Evolutionary conservation across 2,888 invertebrate genomes (phyloP), one percentile per base, ranked within the genome.

Genomic region (Apodemia duryi): DNA sequence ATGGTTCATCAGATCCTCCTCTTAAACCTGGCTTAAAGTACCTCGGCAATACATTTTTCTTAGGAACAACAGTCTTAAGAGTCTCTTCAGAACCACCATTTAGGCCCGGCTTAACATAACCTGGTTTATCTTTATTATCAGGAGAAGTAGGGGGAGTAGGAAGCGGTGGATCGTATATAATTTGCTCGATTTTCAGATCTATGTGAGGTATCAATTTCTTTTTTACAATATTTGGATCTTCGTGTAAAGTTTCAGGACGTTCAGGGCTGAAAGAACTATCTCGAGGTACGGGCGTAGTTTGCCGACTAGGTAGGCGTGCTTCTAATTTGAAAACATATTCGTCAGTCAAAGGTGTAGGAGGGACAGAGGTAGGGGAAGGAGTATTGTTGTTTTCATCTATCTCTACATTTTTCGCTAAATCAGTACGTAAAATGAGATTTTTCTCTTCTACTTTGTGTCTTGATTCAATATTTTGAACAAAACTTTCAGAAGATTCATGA

Each of bases 291-390:
- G 80, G 79, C 7, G 79, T 76, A 1, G 72, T 70, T 5, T 79
- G 75, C 38, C 78, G 70, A n/a, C 78, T 80, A 0, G 88, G 88
- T n/a, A 87, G 67, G 10, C 84, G 82, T 0, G 83, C 79, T 62
- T 78, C 71, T 2, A 91, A 77, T 69, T 84, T 82, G 64, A 91
- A 91, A 0, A 91, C 71, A 65, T 91, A 91, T 77, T 90, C 90
- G 60, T 91, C 91, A 1, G 84, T 86, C 54, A 91, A 64, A 13
- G 91, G 91, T 2, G 90, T 89, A 0, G 86, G 85, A 2, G 88
- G 89, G 1, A 78, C 71, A 0, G 79, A 80, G 1, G 83, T 74
- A 0, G 89, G 87, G 0, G 83, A 84, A 0, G 71, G 69, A 46
- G 69, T 71, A 38, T 65, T 43, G 11, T 61, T 52, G 28, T 70